Percentiles rank a stretch among this genome's conserved stretches.
Conservation (phyloP, 2,113 vertebrate genomes). For the Lipophrys pholis region DNA sequence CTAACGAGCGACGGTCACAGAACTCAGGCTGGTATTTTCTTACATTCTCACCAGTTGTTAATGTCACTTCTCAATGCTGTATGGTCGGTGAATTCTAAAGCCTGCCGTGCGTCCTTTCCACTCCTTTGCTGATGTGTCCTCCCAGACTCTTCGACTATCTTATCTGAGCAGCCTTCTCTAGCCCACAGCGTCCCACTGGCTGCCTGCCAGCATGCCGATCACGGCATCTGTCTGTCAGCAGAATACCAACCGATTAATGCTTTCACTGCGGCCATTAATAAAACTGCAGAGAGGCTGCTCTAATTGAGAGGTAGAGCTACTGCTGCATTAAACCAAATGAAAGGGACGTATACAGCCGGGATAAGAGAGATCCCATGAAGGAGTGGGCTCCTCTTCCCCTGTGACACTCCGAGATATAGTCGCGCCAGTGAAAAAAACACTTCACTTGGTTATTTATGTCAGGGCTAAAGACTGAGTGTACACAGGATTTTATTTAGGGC, state of each 20-base stretch:
- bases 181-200: slow-evolving; percentile 38
- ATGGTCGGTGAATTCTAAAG: slow-evolving; percentile 3
- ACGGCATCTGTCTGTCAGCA: slow-evolving; percentile 71
- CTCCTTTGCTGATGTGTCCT: not conserved
- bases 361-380: not conserved
- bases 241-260: slow-evolving; percentile 69
- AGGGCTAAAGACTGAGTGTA: slow-evolving; percentile 21
- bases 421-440: slow-evolving; percentile 23
- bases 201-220: slow-evolving; percentile 45
- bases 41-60: not conserved
- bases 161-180: slow-evolving; percentile 31
- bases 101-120: not conserved
- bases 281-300: slow-evolving; percentile 54
- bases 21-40: slow-evolving; percentile 11
- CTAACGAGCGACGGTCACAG: not conserved
- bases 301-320: slow-evolving; percentile 61
- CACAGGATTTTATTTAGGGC: slow-evolving; percentile 35
- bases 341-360: slow-evolving; percentile 11
- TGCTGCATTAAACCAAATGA: slow-evolving; percentile 24
- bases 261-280: slow-evolving; percentile 73
- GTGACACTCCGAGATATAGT: slow-evolving; percentile 41
- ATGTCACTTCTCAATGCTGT: not conserved
- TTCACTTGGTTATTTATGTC: slow-evolving; percentile 41
- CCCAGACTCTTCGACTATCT: slow-evolving; percentile 27
- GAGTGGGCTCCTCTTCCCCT: not conserved